Conservation (phyloP, 2,797 vertebrate genomes). For the Sebastolobus altivelis region DNA sequence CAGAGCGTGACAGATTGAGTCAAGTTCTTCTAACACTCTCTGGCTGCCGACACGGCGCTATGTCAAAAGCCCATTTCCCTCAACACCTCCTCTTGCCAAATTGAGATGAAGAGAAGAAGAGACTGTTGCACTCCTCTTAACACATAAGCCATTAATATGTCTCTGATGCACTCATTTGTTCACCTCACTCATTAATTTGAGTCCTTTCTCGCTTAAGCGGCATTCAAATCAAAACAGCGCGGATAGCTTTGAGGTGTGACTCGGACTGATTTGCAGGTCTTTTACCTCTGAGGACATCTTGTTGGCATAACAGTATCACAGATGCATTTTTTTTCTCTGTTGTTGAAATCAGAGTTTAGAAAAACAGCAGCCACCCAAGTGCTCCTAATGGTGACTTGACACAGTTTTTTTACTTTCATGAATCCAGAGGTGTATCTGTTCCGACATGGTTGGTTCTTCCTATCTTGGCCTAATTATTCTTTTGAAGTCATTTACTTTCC, state of each 20-base stretch:
- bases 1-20: slow-evolving; percentile 82
- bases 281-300: slow-evolving; percentile 60
- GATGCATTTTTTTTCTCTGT: slow-evolving; percentile 12
- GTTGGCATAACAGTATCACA: slow-evolving; percentile 47
- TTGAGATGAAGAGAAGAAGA: slow-evolving; percentile 74
- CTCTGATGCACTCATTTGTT: slow-evolving; percentile 77
- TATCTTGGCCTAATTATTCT: slow-evolving; percentile 56
- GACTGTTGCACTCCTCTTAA: slow-evolving; percentile 72
- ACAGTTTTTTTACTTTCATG: slow-evolving; percentile 45
- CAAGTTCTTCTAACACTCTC: slow-evolving; percentile 78
- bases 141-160: slow-evolving; percentile 78
- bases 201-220: slow-evolving; percentile 40
- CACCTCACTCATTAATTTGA: slow-evolving; percentile 72
- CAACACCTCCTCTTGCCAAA: slow-evolving; percentile 78
- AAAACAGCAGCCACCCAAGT: slow-evolving; percentile 34
- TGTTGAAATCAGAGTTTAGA: slow-evolving; percentile 41
- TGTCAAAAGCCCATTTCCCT: slow-evolving; percentile 75
- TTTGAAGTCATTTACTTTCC: slow-evolving; percentile 71
- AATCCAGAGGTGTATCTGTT: slow-evolving; percentile 56
- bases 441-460: slow-evolving; percentile 43
- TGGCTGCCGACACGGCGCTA: slow-evolving; percentile 73
- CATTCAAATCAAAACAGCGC: slow-evolving; percentile 51
- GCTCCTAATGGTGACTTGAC: slow-evolving; percentile 27
- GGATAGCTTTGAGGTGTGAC: slow-evolving; percentile 65
- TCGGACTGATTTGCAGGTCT: slow-evolving; percentile 52